phyloP scores from a whole-genome alignment of 2,888 invertebrate species.

The Stratiomys singularior region DNA sequence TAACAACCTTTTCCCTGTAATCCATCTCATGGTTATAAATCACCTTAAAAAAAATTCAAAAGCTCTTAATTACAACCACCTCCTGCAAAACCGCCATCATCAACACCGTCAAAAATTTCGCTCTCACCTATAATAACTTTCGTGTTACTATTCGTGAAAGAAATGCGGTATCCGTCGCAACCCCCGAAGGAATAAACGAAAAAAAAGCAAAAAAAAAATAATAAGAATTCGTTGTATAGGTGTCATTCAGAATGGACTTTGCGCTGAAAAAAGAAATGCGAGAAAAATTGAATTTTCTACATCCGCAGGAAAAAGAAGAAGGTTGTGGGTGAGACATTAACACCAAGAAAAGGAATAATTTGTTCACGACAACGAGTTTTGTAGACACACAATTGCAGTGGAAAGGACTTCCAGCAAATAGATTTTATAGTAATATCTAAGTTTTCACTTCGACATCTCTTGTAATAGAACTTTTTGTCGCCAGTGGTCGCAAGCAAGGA shows the following conservation, averaged over 20 bases:
- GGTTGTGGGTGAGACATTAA: neutral
- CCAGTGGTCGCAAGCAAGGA: neutral
- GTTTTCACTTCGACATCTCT: neutral
- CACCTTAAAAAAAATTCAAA: constrained; percentile 14
- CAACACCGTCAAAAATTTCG: no score
- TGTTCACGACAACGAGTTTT: no score
- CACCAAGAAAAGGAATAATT: no score
- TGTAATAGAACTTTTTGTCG: neutral
- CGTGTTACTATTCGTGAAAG: neutral
- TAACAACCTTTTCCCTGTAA: neutral
- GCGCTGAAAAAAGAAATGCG: neutral
- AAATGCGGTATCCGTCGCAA: neutral
- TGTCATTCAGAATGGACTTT: no score
- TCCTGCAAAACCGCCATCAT: no score
- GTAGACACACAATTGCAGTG: no score
- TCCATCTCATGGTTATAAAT: constrained; percentile 3
- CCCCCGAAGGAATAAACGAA: neutral
- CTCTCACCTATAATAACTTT: no score
- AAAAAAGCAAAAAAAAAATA: no score
- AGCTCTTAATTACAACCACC: constrained; percentile 24
- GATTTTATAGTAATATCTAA: no score
- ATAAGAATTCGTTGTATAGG: no score
- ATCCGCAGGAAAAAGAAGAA: neutral
- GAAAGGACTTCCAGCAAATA: no score
- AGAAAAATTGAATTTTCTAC: constrained; percentile 22